phyloP scores from a whole-genome alignment of 1,140 invertebrate species.

The Drosophila sechellia region DNA sequence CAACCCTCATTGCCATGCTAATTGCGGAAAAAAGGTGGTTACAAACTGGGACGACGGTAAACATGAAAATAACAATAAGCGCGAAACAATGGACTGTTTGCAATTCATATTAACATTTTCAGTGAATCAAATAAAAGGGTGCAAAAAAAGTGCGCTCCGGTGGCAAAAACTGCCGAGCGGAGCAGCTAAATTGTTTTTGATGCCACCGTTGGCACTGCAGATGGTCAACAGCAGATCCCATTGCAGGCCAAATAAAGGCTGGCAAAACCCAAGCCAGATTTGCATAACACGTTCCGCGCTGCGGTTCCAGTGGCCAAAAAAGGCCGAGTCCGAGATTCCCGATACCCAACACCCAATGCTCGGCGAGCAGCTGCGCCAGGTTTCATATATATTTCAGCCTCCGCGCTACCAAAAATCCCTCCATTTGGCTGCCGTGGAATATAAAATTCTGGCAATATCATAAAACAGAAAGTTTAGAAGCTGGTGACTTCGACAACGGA shows the following conservation, averaged over 20 bases:
- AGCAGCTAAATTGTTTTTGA: constrained; percentile 72
- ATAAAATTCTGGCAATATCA: constrained; percentile 40
- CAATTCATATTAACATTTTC: constrained; percentile 79
- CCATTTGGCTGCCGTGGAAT: constrained; percentile 19
- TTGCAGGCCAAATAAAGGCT: constrained; percentile 38
- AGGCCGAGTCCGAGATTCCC: constrained; percentile 47
- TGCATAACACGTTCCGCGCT: constrained; percentile 64
- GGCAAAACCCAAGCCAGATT: constrained; percentile 55
- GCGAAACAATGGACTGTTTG: constrained; percentile 70
- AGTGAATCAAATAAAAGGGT: constrained; percentile 69
- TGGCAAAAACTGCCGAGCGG: constrained; percentile 53
- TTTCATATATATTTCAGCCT: constrained; percentile 48
- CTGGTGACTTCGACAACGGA: not conserved
- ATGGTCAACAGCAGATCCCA: constrained; percentile 31
- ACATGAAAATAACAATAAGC: constrained; percentile 37
- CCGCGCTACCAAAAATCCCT: constrained; percentile 7
- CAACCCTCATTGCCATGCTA: constrained; percentile 51
- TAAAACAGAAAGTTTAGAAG: not conserved
- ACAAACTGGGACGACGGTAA: constrained; percentile 22
- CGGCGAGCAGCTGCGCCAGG: constrained; percentile 53
- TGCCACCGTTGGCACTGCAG: constrained; percentile 30
- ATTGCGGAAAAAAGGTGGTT: constrained; percentile 45
- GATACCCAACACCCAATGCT: constrained; percentile 7
- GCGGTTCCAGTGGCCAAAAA: constrained; percentile 20
- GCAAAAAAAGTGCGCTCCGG: constrained; percentile 5